phyloP scores from a whole-genome alignment of 2,113 vertebrate species.

The Dendrocopos noguchii region DNA sequence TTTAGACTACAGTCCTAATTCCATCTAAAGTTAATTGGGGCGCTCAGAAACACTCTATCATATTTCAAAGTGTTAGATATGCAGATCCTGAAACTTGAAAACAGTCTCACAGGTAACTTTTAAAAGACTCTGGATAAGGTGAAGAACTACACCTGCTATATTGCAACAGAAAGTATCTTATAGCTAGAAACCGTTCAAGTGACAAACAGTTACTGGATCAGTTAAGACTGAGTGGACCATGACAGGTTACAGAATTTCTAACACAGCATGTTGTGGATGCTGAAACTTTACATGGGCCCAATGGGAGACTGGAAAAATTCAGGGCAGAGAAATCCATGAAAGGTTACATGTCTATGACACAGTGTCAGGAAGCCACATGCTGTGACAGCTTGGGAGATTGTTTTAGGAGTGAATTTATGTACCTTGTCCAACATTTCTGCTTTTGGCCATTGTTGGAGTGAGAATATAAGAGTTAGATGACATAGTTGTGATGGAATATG shows the following conservation, averaged over 20 bases:
- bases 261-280: neutral
- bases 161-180: neutral
- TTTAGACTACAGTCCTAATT: neutral
- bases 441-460: neutral
- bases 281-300: neutral
- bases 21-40: neutral
- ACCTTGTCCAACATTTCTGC: neutral
- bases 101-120: neutral
- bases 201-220: neutral
- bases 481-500: neutral
- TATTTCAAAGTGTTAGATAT: neutral
- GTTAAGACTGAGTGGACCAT: neutral
- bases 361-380: neutral
- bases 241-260: neutral
- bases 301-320: neutral
- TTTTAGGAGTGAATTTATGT: neutral
- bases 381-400: neutral
- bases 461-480: neutral
- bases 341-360: neutral
- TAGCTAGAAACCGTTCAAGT: neutral
- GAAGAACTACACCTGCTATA: accelerated
- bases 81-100: neutral
- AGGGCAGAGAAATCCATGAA: neutral
- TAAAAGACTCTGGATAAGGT: neutral
- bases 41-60: neutral